Evolutionary conservation across 2,888 invertebrate species (phyloP), one percentile per base, ranked within the genome.

Genomic region (Pseudeuparius sepicola): DNA sequence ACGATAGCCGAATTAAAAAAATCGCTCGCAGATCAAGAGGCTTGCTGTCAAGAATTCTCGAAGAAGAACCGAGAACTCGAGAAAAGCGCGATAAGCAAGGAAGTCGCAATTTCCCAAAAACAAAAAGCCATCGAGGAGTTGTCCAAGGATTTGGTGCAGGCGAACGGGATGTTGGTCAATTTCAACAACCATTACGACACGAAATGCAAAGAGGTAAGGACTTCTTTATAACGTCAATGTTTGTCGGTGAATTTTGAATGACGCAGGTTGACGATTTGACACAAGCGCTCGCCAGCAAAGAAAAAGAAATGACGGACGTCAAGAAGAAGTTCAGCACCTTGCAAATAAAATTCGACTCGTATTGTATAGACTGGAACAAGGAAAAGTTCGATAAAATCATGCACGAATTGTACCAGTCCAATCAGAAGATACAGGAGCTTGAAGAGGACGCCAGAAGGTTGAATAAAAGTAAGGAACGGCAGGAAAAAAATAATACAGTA

Each of bases 101-200:
- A n/a, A n/a, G n/a, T n/a, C n/a, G n/a, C n/a, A n/a, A n/a, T n/a
- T n/a, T n/a, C n/a, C 2, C 56, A 61, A 41, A 62, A 59, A 42
- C 52, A 58, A 2, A 49, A 51, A 14, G 51, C 54, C 7, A 55
- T 59, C 23, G 58, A 58, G 34, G 62, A 62, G 45, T 43, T 62
- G 15, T 55, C 56, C 4, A 56, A 52, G 39, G 62, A 62, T 50
- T 48, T 62, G 30, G 51, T 60, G 1, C 57, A 62, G 42, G 62
- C 62, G 7, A 61, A 61, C 45, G 55, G 57, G 18, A 56, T 61
- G 52, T 40, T 62, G 17, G 57, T 61, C 1, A 60, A 56, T 43
- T 61, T 60, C 41, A 61, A 59, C 43, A 55, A 55, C 25, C 57
- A 57, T 31, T 59, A 55, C 29, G 61, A 61, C 45, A 36, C 37